A percentile compares a stretch with the other conserved stretches of the same genome.
Evolutionary conservation across 2,113 vertebrate genomes (phyloP).

Genomic region (Pteronura brasiliensis): DNA sequence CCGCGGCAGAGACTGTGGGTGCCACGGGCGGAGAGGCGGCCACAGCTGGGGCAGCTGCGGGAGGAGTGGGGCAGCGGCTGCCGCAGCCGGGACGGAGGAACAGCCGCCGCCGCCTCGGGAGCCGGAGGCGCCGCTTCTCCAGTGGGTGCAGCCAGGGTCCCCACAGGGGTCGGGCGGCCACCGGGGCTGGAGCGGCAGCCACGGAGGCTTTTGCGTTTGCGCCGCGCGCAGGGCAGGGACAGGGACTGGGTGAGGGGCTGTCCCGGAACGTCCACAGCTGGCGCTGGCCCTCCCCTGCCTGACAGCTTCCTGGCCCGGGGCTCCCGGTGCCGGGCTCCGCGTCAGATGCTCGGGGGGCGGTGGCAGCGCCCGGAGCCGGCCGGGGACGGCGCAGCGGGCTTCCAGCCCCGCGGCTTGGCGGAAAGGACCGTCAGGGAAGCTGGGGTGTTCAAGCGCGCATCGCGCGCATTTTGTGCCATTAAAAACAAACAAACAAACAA

Average conservation of each 20-base stretch:
- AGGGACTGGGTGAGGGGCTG: slow-evolving; percentile 68
- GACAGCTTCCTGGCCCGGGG: slow-evolving; percentile 65
- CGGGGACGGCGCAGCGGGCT: slow-evolving; percentile 33
- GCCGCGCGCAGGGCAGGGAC: not conserved
- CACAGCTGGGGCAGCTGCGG: slow-evolving; percentile 69
- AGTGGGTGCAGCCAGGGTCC: slow-evolving; percentile 71
- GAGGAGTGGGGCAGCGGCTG: slow-evolving; percentile 63
- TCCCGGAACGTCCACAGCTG: slow-evolving; percentile 53
- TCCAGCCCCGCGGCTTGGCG: slow-evolving; percentile 24
- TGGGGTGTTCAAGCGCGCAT: slow-evolving; percentile 5
- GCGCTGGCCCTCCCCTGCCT: slow-evolving; percentile 59
- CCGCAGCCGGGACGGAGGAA: slow-evolving; percentile 49
- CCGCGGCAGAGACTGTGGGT: slow-evolving; percentile 60
- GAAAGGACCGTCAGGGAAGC: not conserved
- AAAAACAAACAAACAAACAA: not conserved
- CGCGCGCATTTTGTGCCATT: not conserved
- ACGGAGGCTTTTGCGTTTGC: slow-evolving; percentile 43
- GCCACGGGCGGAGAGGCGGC: slow-evolving; percentile 62
- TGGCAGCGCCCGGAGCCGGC: slow-evolving; percentile 16
- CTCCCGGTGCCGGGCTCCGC: slow-evolving; percentile 18
- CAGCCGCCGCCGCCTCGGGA: slow-evolving; percentile 63
- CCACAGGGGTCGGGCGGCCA: slow-evolving; percentile 32
- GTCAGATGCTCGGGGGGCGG: slow-evolving; percentile 46
- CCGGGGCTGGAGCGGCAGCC: slow-evolving; percentile 29
- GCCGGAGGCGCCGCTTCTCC: slow-evolving; percentile 61